These are phyloP conservation scores for Myopa tessellatipennis DNA, from an alignment of 2,888 invertebrate genomes.

Conservation along the genomic window DNA sequence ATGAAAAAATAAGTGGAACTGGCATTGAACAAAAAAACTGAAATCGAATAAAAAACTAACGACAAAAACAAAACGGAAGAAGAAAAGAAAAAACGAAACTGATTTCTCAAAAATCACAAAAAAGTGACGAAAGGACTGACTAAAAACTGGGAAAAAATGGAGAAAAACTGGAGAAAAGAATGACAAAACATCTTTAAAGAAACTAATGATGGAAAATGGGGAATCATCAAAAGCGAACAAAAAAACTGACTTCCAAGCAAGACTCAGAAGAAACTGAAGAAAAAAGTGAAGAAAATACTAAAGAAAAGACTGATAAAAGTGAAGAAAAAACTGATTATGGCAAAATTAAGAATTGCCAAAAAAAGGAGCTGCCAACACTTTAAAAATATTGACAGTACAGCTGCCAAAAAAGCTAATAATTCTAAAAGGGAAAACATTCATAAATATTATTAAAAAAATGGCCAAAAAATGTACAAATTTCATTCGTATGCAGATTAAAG, in stretches of 20 bases:
- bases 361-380: no score
- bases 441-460: no score
- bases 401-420: no score
- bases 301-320: no score
- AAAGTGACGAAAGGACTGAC: background rate
- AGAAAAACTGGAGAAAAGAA: background rate
- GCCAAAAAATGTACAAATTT: no score
- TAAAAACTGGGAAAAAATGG: background rate
- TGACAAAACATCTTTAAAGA: background rate
- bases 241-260: background rate
- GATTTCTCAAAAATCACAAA: background rate
- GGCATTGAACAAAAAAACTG: background rate
- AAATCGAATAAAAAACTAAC: conserved; percentile 5
- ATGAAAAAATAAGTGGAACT: background rate
- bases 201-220: background rate
- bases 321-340: no score
- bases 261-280: background rate
- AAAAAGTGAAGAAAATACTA: no score
- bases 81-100: background rate
- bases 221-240: background rate
- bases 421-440: no score
- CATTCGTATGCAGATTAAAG: no score
- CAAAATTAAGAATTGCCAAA: no score
- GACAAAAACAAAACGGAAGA: conserved; percentile 1
- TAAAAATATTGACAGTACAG: no score